Evolutionary conservation across 1,140 invertebrate genomes (phyloP).

Genomic region (Lordiphosa stackelbergi): DNA sequence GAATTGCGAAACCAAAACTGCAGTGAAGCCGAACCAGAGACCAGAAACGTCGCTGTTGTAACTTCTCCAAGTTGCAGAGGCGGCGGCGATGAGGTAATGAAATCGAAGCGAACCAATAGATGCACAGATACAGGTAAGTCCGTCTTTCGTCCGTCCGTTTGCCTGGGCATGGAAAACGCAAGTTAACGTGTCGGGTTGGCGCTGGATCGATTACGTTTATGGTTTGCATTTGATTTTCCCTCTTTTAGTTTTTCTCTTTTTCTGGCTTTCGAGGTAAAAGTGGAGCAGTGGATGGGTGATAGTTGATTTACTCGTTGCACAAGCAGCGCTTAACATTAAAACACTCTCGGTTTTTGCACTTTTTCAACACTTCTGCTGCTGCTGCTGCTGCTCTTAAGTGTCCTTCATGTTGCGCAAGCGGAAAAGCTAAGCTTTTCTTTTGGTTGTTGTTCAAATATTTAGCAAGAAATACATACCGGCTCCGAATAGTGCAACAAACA

Average conservation of each 20-base stretch:
- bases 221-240: slow-evolving; percentile 18
- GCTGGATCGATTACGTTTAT: slow-evolving; percentile 41
- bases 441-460: slow-evolving; percentile 40
- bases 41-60: slow-evolving; percentile 44
- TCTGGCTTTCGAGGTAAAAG: slow-evolving; percentile 41
- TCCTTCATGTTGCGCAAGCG: slow-evolving; percentile 64
- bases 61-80: slow-evolving; percentile 63
- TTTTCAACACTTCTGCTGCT: slow-evolving; percentile 26
- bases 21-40: slow-evolving; percentile 51
- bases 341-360: slow-evolving; percentile 60
- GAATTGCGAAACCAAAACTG: slow-evolving; percentile 46
- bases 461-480: slow-evolving; percentile 76
- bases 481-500: slow-evolving; percentile 77
- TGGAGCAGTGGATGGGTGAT: slow-evolving; percentile 57
- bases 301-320: slow-evolving; percentile 69
- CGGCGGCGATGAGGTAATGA: slow-evolving; percentile 67
- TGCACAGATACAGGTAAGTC: slow-evolving; percentile 33
- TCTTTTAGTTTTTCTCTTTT: slow-evolving; percentile 28
- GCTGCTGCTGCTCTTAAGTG: slow-evolving; percentile 35
- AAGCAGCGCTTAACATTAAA: slow-evolving; percentile 48
- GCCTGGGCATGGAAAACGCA: slow-evolving; percentile 44
- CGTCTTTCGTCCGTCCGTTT: slow-evolving; percentile 1
- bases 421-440: slow-evolving; percentile 32
- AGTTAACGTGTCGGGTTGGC: slow-evolving; percentile 56
- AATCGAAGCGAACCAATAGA: slow-evolving; percentile 61